Evolutionary conservation across 2,888 invertebrate species (phyloP).

Genomic region (Rotaria sp.): DNA sequence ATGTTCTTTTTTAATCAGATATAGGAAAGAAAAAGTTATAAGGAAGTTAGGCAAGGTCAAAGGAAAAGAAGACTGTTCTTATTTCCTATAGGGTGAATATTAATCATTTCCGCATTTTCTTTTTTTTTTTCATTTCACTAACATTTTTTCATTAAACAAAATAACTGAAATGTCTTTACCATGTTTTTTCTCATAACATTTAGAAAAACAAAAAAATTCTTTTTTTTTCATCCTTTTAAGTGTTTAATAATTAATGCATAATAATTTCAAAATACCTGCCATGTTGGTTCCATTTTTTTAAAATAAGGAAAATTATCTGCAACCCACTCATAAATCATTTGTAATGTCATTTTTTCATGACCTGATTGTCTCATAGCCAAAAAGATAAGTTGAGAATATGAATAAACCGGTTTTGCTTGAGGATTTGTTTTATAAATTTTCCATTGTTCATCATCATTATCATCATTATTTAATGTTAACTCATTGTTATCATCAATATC

Average conservation of each 20-base stretch:
- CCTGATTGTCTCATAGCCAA: slow-evolving; percentile 84
- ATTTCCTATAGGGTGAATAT: not conserved
- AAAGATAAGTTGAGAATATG: slow-evolving; percentile 80
- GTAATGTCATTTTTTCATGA: slow-evolving; percentile 74
- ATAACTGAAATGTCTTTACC: not conserved
- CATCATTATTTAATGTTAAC: slow-evolving; percentile 28
- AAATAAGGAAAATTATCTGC: slow-evolving; percentile 82
- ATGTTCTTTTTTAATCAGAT: not conserved
- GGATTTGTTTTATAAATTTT: slow-evolving; percentile 72
- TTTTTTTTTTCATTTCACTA: not conserved
- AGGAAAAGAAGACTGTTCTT: not conserved
- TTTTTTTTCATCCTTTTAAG: not conserved
- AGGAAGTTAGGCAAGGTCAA: not conserved
- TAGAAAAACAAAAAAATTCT: not conserved
- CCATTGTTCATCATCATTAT: slow-evolving; percentile 46
- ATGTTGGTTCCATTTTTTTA: slow-evolving; percentile 77
- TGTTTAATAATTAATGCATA: not conserved
- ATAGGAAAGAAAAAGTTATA: not conserved
- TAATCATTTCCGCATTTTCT: not conserved
- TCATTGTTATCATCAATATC: slow-evolving; percentile 13
- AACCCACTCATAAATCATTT: slow-evolving; percentile 83
- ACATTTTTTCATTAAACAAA: not conserved
- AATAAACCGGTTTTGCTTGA: slow-evolving; percentile 78
- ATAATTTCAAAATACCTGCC: slow-evolving; percentile 69
- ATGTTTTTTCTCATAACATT: not conserved